A percentile compares a stretch with the other conserved stretches of the same genome.
phyloP scores from a whole-genome alignment of 2,888 invertebrate species.

The Tetropium fuscum region DNA sequence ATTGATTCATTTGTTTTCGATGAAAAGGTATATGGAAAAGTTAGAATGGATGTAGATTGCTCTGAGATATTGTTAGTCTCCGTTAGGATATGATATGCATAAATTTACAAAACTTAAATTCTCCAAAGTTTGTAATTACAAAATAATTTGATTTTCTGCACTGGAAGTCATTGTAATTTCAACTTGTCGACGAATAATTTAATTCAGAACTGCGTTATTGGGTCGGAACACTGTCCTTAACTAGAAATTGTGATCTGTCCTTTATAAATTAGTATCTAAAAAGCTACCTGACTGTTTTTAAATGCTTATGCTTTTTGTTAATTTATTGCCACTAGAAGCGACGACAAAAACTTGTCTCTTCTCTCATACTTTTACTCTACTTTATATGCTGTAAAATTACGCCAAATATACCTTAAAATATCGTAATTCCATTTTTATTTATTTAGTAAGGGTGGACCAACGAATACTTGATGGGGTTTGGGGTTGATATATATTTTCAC shows the following conservation, averaged over 20 bases:
- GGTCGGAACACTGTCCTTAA: conserved; percentile 40
- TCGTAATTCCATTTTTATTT: too few species aligned
- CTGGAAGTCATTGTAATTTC: conserved; percentile 56
- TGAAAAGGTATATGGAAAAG: conserved; percentile 31
- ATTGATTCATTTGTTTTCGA: conserved; percentile 47
- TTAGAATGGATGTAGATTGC: conserved; percentile 29
- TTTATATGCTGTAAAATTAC: too few species aligned
- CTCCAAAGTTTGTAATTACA: conserved; percentile 62
- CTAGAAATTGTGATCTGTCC: conserved; percentile 19
- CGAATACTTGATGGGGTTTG: too few species aligned
- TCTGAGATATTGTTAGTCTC: conserved; percentile 31
- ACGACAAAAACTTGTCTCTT: too few species aligned
- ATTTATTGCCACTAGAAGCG: too few species aligned
- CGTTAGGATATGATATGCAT: conserved; percentile 40
- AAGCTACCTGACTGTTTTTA: too few species aligned
- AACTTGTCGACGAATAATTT: conserved; percentile 46
- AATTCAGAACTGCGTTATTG: conserved; percentile 43
- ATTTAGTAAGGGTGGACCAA: too few species aligned
- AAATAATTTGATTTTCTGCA: conserved; percentile 62
- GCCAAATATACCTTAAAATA: too few species aligned
- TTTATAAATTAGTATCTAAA: too few species aligned
- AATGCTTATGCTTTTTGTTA: too few species aligned
- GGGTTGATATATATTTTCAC: too few species aligned
- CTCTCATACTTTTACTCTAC: too few species aligned
- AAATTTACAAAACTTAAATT: conserved; percentile 47